Conservation (phyloP, 2,888 invertebrate species). For the Drosophila austrosaltans region DNA sequence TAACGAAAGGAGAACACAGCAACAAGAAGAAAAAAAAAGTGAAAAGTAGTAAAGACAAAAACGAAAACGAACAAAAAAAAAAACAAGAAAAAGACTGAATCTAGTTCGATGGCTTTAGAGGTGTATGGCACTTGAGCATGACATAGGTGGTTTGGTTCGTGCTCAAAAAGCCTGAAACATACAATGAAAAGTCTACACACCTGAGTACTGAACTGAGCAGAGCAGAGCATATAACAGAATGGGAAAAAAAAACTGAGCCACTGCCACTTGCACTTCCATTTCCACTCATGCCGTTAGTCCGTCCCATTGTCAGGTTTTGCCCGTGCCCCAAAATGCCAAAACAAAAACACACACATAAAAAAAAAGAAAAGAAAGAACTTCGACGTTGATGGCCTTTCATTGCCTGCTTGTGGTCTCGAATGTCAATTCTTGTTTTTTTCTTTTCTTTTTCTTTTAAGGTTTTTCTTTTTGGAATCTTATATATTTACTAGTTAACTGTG, state of each 20-base stretch:
- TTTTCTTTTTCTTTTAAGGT: constrained; percentile 25
- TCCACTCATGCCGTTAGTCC: constrained; percentile 24
- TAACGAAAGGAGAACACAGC: constrained; percentile 10
- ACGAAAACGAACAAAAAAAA: background rate
- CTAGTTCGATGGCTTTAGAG: constrained; percentile 68
- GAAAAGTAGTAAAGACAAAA: constrained; percentile 37
- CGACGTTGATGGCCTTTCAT: constrained; percentile 70
- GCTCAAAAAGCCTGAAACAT: constrained; percentile 57
- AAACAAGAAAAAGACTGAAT: constrained; percentile 38
- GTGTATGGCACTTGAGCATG: constrained; percentile 63
- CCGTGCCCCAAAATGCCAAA: constrained; percentile 14
- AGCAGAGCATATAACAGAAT: background rate
- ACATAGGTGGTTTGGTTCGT: constrained; percentile 63
- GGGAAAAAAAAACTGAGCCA: background rate
- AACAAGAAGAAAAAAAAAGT: constrained; percentile 35
- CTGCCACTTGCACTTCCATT: constrained; percentile 1
- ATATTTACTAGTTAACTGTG: constrained; percentile 1
- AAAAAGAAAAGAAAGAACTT: constrained; percentile 22
- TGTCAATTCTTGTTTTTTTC: constrained; percentile 35
- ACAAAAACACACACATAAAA: constrained; percentile 13
- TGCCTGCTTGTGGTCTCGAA: constrained; percentile 51
- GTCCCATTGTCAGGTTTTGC: constrained; percentile 47
- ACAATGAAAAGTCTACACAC: constrained; percentile 47
- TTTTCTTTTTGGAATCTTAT: constrained; percentile 4
- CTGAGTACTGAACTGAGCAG: constrained; percentile 32